These are phyloP conservation scores for Phoenicopterus ruber DNA, from an alignment of 2,113 vertebrate species.

Conservation along the genomic window DNA sequence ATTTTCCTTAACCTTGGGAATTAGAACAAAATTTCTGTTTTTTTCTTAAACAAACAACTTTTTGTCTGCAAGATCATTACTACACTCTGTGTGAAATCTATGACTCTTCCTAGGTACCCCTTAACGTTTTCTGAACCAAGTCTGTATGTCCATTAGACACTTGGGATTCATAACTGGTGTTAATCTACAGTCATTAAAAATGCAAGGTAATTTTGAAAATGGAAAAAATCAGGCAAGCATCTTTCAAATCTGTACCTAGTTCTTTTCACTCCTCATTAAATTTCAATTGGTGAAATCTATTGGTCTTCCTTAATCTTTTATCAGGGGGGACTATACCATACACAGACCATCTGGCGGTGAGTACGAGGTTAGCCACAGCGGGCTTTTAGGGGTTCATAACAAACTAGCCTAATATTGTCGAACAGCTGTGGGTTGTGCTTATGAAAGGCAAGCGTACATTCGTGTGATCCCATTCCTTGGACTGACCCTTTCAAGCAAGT, in stretches of 20 bases:
- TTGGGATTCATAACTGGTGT: neutral
- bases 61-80: neutral
- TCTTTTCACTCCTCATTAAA: conserved; percentile 40
- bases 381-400: neutral
- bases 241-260: neutral
- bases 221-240: neutral
- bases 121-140: neutral
- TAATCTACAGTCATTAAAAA: conserved; percentile 10
- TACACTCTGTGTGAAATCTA: neutral
- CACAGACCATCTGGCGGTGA: conserved; percentile 21
- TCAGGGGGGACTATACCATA: neutral
- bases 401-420: neutral
- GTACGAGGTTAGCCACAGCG: neutral
- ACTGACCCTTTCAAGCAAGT: neutral
- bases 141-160: neutral
- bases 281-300: neutral
- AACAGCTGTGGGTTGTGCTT: neutral
- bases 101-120: neutral
- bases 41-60: neutral
- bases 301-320: neutral
- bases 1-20: neutral
- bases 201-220: neutral
- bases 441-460: neutral
- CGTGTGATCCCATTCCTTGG: neutral
- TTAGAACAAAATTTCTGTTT: neutral